Evolutionary conservation across 1,140 invertebrate species (phyloP).

Genomic region (Drosophila elegans): DNA sequence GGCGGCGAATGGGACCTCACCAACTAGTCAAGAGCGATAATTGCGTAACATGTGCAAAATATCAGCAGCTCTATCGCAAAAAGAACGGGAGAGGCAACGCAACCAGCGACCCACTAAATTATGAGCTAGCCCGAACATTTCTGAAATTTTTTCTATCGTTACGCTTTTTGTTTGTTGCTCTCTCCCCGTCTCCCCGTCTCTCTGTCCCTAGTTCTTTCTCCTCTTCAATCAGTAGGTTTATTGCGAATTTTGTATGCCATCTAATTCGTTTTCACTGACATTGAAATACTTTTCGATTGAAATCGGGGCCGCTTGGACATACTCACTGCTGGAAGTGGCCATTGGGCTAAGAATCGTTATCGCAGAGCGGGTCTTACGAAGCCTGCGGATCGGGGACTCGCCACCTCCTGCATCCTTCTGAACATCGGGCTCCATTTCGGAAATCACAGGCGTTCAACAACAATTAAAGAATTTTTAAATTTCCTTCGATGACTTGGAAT

Average conservation of each 20-base stretch:
- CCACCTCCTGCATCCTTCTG: conserved; percentile 4
- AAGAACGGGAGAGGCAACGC: not conserved
- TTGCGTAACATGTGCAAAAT: conserved; percentile 72
- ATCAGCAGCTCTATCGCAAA: conserved; percentile 26
- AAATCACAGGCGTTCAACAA: conserved; percentile 11
- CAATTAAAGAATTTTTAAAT: conserved; percentile 23
- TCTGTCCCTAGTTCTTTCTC: conserved; percentile 1
- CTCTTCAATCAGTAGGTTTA: not conserved
- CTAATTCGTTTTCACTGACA: conserved; percentile 50
- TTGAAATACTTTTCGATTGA: conserved; percentile 63
- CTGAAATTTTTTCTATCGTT: conserved; percentile 44
- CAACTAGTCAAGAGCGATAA: conserved; percentile 55
- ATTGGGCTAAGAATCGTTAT: not conserved
- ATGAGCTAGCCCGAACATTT: conserved; percentile 46
- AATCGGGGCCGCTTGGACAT: conserved; percentile 1
- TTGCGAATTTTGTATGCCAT: conserved; percentile 31
- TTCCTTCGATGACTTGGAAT: conserved; percentile 51
- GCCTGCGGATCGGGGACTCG: not conserved
- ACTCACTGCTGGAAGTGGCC: conserved; percentile 41
- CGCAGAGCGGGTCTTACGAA: not conserved
- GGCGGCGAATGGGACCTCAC: too few species aligned
- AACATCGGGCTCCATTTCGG: conserved; percentile 8
- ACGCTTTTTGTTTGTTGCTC: conserved; percentile 67
- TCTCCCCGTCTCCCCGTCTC: not conserved
- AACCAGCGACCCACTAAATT: conserved; percentile 21